Evolutionary conservation across 2,888 invertebrate species (phyloP), one percentile per base, ranked within the genome.

Genomic region (Andrena trimmerana): DNA sequence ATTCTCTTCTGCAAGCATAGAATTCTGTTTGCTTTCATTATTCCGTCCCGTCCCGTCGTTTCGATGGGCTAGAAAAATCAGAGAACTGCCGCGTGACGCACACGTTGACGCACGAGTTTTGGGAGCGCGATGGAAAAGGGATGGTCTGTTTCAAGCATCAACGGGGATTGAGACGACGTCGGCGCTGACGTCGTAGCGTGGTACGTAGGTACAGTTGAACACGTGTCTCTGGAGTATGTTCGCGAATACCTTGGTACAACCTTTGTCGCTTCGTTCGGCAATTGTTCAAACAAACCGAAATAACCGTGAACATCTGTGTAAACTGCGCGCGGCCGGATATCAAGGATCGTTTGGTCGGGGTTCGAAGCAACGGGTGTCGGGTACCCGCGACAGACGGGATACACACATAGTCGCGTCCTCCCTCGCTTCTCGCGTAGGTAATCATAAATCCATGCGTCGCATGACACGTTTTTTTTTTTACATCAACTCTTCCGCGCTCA

Each of bases 301-400:
- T 88, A 89, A 84, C 84, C 84, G 71, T 76, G 86, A 84, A 86
- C 90, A 90, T 89, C 90, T 91, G 90, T 90, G 88, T 88, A 91
- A 91, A 91, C 85, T 76, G 33, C 67, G 69, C 70, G 75, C 70
- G 59, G 78, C 76, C 67, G 67, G 57, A 57, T 10, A 24, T 20
- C 69, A 78, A 69, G 76, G 72, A 70, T 66, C 42, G 42, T 42
- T 42, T 57, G 10, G 24, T 4, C 57, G 24, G 24, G 24, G 57
- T 33, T 33, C 33, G 13, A 4, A 29, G 31, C 29, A 31, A 60
- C 60, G 60, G n/a, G 31, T 16, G 31, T 16, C 60, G 27, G 60
- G n/a, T n/a, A 60, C n/a, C 62, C 62, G 62, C 10, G 33, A 36
- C 62, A 62, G 42, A 42, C 42, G 42, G 42, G 42, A 16, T 42